Evolutionary conservation across 2,113 vertebrate species (phyloP), one percentile per base, ranked within the genome.

Genomic region (Ctenomys sociabilis): DNA sequence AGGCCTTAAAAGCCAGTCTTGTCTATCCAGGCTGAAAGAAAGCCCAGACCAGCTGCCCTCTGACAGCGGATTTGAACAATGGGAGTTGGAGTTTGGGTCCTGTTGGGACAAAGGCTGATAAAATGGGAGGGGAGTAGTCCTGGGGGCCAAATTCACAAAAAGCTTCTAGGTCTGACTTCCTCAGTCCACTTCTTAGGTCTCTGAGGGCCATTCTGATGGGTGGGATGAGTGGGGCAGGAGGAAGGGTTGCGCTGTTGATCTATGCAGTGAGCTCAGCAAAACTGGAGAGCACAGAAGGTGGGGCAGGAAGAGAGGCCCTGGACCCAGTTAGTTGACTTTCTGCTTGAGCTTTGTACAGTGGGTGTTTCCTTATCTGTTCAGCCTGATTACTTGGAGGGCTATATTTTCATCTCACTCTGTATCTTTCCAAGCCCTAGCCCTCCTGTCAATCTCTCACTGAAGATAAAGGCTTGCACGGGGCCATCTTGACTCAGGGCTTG

Each of bases 401-500:
- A 1, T 52, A 82, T 68, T 64, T 95, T 96, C 85, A 88, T 94
- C 88, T 85, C 0, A 1, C 4, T 78, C 49, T 32, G 57, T 37
- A 16, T 70, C 45, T 89, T 93, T 32, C 87, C 59, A 88, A 40
- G 7, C 75, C 68, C 52, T 49, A 43, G 81, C 45, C 59, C 54
- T 89, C 94, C 64, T 94, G 77, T 95, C 89, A 64, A 4, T 95
- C 73, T 94, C 73, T 88, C 43, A 30, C 49, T 90, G 49, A 57
- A 93, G 87, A 73, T 88, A 90, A 73, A 84, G 78, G 90, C 81
- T 94, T 73, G 4, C 43, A 43, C 73, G 95, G 96, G 95, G 96
- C 93, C 93, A 97, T 97, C 97, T 98, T 98, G 96, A 96, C 94
- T 77, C 22, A n/a, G 45, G 85, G 35, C 77, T 66, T 63, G 32